Evolutionary conservation across 2,797 vertebrate species (phyloP), one percentile per base, ranked within the genome.

Genomic region (Otus scops): DNA sequence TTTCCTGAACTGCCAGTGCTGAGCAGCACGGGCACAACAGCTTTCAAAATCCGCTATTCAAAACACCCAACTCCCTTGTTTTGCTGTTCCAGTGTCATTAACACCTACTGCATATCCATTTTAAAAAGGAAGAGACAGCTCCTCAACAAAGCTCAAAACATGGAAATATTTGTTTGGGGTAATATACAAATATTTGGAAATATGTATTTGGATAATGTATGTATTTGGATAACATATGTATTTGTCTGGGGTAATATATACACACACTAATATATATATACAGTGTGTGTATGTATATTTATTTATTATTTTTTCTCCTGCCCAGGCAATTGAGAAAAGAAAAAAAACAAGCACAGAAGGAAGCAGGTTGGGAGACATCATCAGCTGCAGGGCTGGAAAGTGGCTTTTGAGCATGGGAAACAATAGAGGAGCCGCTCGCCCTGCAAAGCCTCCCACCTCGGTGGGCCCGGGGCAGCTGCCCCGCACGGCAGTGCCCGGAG

Each of bases 281-380:
- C 2, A 22, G 4, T 11, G 3, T 15, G 2, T 47, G 8, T 16
- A 11, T 23, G 5, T 9, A 0, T 59, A 34, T 13, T 2, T 47
- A 60, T 30, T 43, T 79, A 39, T 53, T 71, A 12, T 1, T 45
- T 85, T 63, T 68, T 19, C 61, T 51, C 39, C 85, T 67, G 22
- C 54, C 47, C 36, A 69, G 36, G 13, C 13, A 61, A 83, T 11
- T 60, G 32, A 36, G 18, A n/a, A 53, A 73, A 57, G 22, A 19
- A 34, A 39, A 75, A 57, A 47, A 26, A 2, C 50, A 47, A 36
- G 56, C 28, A 7, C 22, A 78, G 84, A 53, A 83, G 30, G 63
- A 73, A 69, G 56, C 56, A 34, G 75, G 65, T 6, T 70, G 68
- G 51, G 50, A 85, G 53, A 20, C 45, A 53, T 16, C 36, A 76